These are phyloP conservation scores for Yponomeuta sedellus DNA, from an alignment of 2,888 invertebrate genomes.

Conservation along the genomic window DNA sequence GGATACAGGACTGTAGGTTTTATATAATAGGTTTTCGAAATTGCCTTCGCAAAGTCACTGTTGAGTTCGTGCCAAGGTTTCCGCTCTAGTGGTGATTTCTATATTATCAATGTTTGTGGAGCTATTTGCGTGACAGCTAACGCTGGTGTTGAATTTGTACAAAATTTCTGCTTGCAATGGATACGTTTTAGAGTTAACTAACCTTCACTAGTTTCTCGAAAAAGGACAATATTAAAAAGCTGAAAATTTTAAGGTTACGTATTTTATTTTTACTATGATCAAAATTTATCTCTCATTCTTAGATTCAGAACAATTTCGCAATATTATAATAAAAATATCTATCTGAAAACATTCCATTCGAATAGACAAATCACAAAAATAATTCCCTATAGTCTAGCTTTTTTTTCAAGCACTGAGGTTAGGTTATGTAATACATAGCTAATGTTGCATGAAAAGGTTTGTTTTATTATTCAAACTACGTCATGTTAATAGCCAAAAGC, in stretches of 20 bases:
- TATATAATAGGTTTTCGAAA: background rate
- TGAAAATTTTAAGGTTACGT: no score
- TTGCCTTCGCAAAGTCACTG: background rate
- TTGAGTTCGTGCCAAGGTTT: constrained; percentile 58
- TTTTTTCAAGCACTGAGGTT: constrained; percentile 45
- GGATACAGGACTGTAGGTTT: background rate
- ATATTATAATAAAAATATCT: no score
- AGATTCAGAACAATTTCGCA: no score
- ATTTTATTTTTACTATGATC: no score
- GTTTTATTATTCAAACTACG: background rate
- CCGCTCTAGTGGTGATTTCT: background rate
- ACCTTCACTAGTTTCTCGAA: no score
- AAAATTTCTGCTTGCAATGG: no score
- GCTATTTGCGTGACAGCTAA: background rate
- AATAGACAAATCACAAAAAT: background rate
- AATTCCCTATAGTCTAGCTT: constrained; percentile 36
- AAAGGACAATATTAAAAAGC: no score
- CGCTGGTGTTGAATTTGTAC: no score
- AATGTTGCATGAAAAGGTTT: background rate
- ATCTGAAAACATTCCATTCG: background rate
- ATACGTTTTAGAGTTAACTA: no score
- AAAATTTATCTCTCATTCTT: no score
- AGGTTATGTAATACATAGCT: constrained; percentile 57
- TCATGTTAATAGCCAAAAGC: background rate
- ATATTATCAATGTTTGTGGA: background rate